Conservation (phyloP, 2,888 invertebrate genomes). For the Plebejus anna region DNA sequence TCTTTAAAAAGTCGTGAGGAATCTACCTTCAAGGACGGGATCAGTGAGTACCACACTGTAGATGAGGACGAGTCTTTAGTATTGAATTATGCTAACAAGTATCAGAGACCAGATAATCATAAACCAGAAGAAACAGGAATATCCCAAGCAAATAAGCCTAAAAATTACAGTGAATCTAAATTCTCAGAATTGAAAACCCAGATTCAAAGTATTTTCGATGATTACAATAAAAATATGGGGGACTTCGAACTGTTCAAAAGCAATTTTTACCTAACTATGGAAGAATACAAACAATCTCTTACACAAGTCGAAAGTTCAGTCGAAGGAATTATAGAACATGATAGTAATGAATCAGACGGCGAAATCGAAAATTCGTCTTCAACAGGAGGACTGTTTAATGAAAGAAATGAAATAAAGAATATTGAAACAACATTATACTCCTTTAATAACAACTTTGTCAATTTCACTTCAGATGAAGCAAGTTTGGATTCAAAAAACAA, state of each 20-base stretch:
- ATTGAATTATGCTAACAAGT: background rate
- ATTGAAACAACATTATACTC: conserved; percentile 45
- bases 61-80: conserved; percentile 32
- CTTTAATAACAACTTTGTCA: conserved; percentile 56
- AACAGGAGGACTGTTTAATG: background rate
- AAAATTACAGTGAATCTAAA: conserved; percentile 56
- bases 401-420: background rate
- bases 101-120: conserved; percentile 44
- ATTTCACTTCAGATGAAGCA: conserved; percentile 51
- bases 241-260: conserved; percentile 63
- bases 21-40: conserved; percentile 47
- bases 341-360: conserved; percentile 56
- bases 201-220: conserved; percentile 63
- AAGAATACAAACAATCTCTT: conserved; percentile 51
- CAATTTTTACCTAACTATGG: conserved; percentile 60
- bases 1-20: background rate
- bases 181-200: conserved; percentile 63
- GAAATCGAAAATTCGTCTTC: conserved; percentile 37
- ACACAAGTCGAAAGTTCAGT: conserved; percentile 65
- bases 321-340: conserved; percentile 62
- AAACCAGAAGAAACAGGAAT: conserved; percentile 59
- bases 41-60: conserved; percentile 38
- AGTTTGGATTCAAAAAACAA: conserved; percentile 39
- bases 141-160: conserved; percentile 49
- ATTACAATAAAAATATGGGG: conserved; percentile 56